These are phyloP conservation scores for Hystrix cristata DNA, from an alignment of 2,113 vertebrate species.

Conservation along the genomic window DNA sequence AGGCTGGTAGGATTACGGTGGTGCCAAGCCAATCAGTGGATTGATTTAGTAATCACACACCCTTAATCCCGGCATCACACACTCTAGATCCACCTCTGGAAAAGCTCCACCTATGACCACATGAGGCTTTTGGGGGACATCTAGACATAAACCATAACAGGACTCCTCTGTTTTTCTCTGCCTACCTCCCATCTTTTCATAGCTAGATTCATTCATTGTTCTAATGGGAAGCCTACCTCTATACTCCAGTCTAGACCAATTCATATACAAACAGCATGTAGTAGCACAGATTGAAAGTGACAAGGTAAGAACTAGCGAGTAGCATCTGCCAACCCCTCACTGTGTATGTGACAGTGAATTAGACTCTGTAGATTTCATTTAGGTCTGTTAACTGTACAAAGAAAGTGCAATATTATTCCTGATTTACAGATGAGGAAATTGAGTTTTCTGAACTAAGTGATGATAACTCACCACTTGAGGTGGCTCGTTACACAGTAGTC, in stretches of 20 bases:
- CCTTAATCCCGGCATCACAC: too few relatives aligned
- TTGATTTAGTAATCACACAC: too few relatives aligned
- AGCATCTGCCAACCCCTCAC: not conserved
- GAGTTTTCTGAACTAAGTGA: not conserved
- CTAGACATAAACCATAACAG: too few relatives aligned
- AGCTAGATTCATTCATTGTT: not conserved
- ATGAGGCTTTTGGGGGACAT: too few relatives aligned
- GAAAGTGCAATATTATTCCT: not conserved
- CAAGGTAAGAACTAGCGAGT: not conserved
- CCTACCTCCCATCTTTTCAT: not conserved
- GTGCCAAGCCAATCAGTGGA: too few relatives aligned
- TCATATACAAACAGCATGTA: not conserved
- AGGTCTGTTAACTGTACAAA: not conserved
- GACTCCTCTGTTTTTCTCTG: not conserved
- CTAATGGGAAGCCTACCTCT: not conserved
- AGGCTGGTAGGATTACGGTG: too few relatives aligned
- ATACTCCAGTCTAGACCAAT: not conserved
- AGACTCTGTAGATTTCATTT: not conserved
- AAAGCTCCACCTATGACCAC: too few relatives aligned
- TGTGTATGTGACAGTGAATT: fast-evolving
- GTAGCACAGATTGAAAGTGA: not conserved
- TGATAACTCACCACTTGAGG: not conserved
- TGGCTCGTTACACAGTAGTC: too few relatives aligned
- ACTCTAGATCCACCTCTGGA: too few relatives aligned
- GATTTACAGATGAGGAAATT: not conserved